A percentile compares a stretch with the other conserved stretches of the same genome.
Conservation (phyloP, 2,888 invertebrate species). For the Caenorhabditis becei region DNA sequence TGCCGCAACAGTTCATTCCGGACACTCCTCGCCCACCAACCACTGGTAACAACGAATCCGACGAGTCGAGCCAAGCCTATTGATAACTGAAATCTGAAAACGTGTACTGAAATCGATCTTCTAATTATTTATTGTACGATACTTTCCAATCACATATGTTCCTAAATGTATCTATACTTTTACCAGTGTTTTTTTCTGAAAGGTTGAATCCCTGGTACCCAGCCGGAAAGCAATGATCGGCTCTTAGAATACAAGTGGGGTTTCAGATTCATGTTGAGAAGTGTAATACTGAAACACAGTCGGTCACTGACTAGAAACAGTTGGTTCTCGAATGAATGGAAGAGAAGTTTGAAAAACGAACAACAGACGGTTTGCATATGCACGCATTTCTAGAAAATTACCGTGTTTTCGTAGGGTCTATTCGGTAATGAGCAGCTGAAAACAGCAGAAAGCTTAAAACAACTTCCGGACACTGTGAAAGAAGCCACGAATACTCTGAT, state of each 20-base stretch:
- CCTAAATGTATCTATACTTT: constrained; percentile 20
- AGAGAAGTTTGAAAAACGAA: constrained; percentile 18
- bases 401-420: constrained; percentile 68
- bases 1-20: constrained; percentile 34
- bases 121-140: constrained; percentile 28
- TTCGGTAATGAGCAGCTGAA: constrained; percentile 75
- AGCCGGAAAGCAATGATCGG: background rate
- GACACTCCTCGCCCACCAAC: constrained; percentile 55
- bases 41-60: constrained; percentile 34
- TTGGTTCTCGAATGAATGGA: constrained; percentile 27
- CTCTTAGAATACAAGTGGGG: background rate
- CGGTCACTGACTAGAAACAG: constrained; percentile 6
- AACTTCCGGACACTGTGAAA: constrained; percentile 67
- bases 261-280: constrained; percentile 36
- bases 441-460: constrained; percentile 68
- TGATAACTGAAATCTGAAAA: too few species aligned
- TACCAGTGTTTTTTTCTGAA: background rate
- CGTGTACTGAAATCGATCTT: constrained; percentile 3
- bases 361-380: constrained; percentile 1
- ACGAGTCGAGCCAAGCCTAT: constrained; percentile 50
- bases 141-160: constrained; percentile 8
- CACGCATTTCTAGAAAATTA: background rate
- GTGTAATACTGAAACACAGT: constrained; percentile 29
- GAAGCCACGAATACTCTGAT: constrained; percentile 50
- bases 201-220: constrained; percentile 44